Base-by-base conservation (phyloP, 2,797 vertebrate genomes). In the Micropoecilia bifurca region DNA sequence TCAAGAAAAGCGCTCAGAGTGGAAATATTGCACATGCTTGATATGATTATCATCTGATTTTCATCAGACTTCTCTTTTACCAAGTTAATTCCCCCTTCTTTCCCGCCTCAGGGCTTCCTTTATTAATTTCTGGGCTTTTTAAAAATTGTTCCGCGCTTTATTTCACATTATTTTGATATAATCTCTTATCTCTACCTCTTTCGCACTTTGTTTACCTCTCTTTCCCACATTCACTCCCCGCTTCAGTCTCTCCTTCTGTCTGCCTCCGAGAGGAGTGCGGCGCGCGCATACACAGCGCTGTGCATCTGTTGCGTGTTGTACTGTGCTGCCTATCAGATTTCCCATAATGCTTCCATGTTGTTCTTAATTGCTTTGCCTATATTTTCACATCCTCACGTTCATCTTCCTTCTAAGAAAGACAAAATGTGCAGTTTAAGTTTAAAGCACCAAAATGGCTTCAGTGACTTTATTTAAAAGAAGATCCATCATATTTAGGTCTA, bases 281-380 rank as follows among this genome's bases (percentile, higher is more conserved):
- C 86, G 83, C 89, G 22, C 10, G 13, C 39, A 5, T 16, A 83
- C 89, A 82, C 88, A 57, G 85, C 46, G 85, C 86, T 90, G 71
- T 94, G 79, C 92, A 95, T 95, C 92, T 95, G 94, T 95, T 94
- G 94, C 91, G 80, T 93, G 91, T 91, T 90, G 81, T 92, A 89
- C 88, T 87, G 69, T 87, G 82, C 86, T 48, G 76, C 87, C 86
- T 83, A 82, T 91, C 91, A 85, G 76, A 86, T 91, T 90, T 90
- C 87, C 77, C 55, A 74, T 81, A 77, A 87, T 85, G 83, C 76
- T 85, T 73, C 79, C 55, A 9, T 80, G 73, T 83, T 80, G 46
- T 80, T 83, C 47, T 53, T 89, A 83, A 88, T 88, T 79, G 75
- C 71, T 80, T 86, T 76, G 33, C 33, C 78, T 77, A 0, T 71